Evolutionary conservation across 2,113 vertebrate genomes (phyloP), one percentile per base, ranked within the genome.

Genomic region (Myrmecobius fasciatus): DNA sequence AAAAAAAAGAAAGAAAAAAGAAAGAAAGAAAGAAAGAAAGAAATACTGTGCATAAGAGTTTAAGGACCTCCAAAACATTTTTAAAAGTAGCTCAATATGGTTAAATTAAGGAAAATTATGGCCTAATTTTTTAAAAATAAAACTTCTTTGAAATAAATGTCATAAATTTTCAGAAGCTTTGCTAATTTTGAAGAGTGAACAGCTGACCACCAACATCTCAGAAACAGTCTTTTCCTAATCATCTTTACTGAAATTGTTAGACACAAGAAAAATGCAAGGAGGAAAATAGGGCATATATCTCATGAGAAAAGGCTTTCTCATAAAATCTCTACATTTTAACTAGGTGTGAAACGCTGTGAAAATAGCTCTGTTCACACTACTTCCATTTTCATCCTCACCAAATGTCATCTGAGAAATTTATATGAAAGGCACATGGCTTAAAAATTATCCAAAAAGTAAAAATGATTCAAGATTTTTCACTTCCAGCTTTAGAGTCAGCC

Each of bases 311-410:
- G 2, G 8, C 67, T 96, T 96, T 52, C 94, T 46, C 1, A 83
- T 47, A 36, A 46, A 25, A 96, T 96, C 97, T 90, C 14, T 28
- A 52, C 52, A 92, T 8, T 92, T 96, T 49, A 54, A n/a, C 89
- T 3, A 90, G 7, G 0, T 25, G 3, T 12, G 49, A 11, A 93
- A 20, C 56, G 24, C 94, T 54, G 2, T 94, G 51, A 92, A 47
- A 96, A 3, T 0, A 3, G 0, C 95, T 94, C 94, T 91, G 88
- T 1, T 53, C 0, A 49, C 90, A 0, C 0, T 52, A 25, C 53
- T 91, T 96, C 90, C 5, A 52, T 67, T 96, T 91, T 94, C 89
- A 26, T 88, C 6, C 2, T 17, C 56, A 47, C 49, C 95, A 75
- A n/a, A 11, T 53, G 14, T 91, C 52, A n/a, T 1, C 31, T 31